These are phyloP conservation scores for Seladonia tumulorum DNA, from an alignment of 2,888 invertebrate species.

Conservation along the genomic window DNA sequence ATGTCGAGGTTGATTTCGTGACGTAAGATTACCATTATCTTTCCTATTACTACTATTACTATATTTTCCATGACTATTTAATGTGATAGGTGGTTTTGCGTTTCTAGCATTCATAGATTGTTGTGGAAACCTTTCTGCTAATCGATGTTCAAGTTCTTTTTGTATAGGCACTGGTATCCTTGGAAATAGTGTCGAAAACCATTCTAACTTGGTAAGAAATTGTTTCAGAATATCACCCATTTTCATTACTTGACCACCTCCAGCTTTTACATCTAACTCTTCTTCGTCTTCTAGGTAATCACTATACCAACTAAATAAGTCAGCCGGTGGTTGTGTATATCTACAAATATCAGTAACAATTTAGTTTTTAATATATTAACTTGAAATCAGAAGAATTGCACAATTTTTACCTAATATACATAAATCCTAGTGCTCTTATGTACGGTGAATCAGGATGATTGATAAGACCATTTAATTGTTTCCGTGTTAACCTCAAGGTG, in stretches of 20 bases:
- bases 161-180: constrained; percentile 99
- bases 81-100: constrained; percentile 82
- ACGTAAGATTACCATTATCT: constrained; percentile 78
- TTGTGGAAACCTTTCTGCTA: constrained; percentile 87
- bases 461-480: constrained; percentile 97
- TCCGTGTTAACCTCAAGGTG: constrained; percentile 97
- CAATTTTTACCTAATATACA: constrained; percentile 88
- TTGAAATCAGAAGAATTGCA: background rate
- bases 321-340: constrained; percentile 98
- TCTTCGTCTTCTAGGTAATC: constrained; percentile 98
- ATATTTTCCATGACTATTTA: constrained; percentile 82
- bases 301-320: constrained; percentile 98
- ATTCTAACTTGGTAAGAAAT: constrained; percentile 97
- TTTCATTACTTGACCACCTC: constrained; percentile 96
- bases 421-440: constrained; percentile 96
- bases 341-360: constrained; percentile 84
- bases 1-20: constrained; percentile 78
- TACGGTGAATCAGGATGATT: constrained; percentile 98
- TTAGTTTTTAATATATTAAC: constrained; percentile 78
- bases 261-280: constrained; percentile 98
- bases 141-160: constrained; percentile 94
- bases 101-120: constrained; percentile 83
- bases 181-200: constrained; percentile 99
- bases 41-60: constrained; percentile 76
- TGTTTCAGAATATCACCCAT: constrained; percentile 97